Evolutionary conservation across 2,797 vertebrate genomes (phyloP), one percentile per base, ranked within the genome.

Genomic region (Spheniscus humboldti): DNA sequence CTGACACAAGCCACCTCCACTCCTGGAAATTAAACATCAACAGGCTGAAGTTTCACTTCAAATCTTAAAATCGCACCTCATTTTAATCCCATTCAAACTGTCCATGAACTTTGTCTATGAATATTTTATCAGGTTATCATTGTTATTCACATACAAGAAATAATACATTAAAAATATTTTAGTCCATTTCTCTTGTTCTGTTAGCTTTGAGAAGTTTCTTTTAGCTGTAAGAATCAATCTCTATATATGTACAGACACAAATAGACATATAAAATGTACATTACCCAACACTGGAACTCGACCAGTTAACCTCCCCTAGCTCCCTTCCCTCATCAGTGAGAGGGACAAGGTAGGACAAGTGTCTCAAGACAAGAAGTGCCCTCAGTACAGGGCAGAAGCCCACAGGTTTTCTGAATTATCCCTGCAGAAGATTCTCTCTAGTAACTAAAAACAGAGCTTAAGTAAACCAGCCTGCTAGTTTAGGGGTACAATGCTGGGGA

Each of bases 191-290:
- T 33, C 80, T 59, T 48, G 11, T 33, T 80, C 55, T 39, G 31
- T 59, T 59, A 20, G 45, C 30, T 84, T 45, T 68, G 14, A 0
- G 4, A n/a, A 30, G 33, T 45, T 73, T 57, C 30, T 57, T 72
- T 57, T 14, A 39, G 30, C 30, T 20, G 18, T 27, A 55, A 50
- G 15, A 59, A n/a, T 48, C 31, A n/a, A 25, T 10, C 25, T 35
- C 17, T 57, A 3, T 2, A 6, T 10, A 41, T 1, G 10, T 7
- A 13, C 1, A 73, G 24, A 28, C 35, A 45, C 16, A 71, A 47
- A 35, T 0, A 81, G 20, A 24, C 30, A 25, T 0, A 31, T 7
- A 9, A 66, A 66, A 45, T 2, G 13, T 6, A 4, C 16, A 5
- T 35, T 17, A 18, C 14, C 37, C 74, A 59, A 31, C 63, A 45